phyloP scores from a whole-genome alignment of 35 echinoderm and acorn worm species.

The Nesometra sesokonis region DNA sequence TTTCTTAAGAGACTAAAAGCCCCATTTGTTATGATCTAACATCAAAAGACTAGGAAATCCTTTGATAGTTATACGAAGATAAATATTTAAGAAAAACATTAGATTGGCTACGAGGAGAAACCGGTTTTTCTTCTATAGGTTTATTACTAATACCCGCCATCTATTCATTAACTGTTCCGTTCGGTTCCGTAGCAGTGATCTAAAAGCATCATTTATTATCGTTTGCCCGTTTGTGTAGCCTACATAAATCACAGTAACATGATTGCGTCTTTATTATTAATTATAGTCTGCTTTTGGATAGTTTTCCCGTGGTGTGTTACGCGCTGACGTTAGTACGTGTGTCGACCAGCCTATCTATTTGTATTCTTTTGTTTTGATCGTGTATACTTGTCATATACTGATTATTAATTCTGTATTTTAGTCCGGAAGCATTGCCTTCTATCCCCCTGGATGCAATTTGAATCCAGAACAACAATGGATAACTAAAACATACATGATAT shows the following conservation, averaged over 20 bases:
- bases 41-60: not conserved
- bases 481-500: not conserved
- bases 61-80: constrained; percentile 1
- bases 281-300: not conserved
- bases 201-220: constrained; percentile 1
- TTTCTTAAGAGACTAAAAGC: not conserved
- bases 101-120: not conserved
- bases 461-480: not conserved
- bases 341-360: not conserved
- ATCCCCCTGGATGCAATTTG: not conserved
- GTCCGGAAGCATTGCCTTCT: not conserved
- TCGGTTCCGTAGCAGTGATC: not conserved
- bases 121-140: not conserved
- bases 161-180: not conserved
- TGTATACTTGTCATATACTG: not conserved
- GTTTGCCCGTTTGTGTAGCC: not conserved
- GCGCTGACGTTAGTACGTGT: not conserved
- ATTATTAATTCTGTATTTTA: not conserved
- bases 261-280: not conserved
- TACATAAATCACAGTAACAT: not conserved
- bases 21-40: not conserved
- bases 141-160: not conserved
- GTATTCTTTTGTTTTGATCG: not conserved
- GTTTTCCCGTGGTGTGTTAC: not conserved
- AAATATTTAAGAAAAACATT: not conserved